Base-by-base conservation (phyloP, 2,113 vertebrate genomes). In the Pollachius pollachius region DNA sequence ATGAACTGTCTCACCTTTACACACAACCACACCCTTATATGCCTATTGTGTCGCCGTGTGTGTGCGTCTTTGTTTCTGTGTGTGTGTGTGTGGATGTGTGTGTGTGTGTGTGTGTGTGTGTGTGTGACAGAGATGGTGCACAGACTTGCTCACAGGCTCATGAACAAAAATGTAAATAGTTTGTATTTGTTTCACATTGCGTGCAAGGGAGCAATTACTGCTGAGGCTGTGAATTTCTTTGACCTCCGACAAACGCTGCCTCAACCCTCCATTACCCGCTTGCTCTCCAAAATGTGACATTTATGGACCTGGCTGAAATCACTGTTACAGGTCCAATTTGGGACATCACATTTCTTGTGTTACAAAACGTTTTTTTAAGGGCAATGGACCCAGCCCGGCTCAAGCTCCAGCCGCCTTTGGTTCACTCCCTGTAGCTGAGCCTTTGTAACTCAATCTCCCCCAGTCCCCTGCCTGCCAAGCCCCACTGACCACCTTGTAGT, bases 401-500 rank as follows among this genome's bases (percentile, higher is more conserved):
- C 86, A 79, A 74, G 77, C 83, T 84, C 81, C 74, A 80, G 83
- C 37, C 64, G 70, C 69, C 79, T 30, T 21, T 77, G 77, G 77
- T 88, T 67, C 52, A 83, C 82, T 89, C 82, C 80, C 76, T 80
- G 65, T 41, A 80, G 82, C 79, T 81, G 79, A 75, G 62, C 75
- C 74, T 64, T 66, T 87, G 86, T 88, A 90, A 90, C 81, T 79
- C 84, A 79, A 88, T 84, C 41, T 48, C 78, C 81, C 67, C 65
- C 65, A 80, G 73, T 77, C 80, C 85, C 84, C 57, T 72, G 56
- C 8, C 25, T 87, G 90, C 88, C 90, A 90, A 87, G 87, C 87
- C 85, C 86, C 85, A 34, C 85, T 88, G 52, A 87, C 87, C 88
- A 79, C 84, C 89, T 85, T 87, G 79, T 87, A 90, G 85, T 89